Percentiles rank a stretch among this genome's conserved stretches.
These are phyloP conservation scores for Sylvicapra grimmia DNA, from an alignment of 2,113 vertebrate species.

Conservation along the genomic window DNA sequence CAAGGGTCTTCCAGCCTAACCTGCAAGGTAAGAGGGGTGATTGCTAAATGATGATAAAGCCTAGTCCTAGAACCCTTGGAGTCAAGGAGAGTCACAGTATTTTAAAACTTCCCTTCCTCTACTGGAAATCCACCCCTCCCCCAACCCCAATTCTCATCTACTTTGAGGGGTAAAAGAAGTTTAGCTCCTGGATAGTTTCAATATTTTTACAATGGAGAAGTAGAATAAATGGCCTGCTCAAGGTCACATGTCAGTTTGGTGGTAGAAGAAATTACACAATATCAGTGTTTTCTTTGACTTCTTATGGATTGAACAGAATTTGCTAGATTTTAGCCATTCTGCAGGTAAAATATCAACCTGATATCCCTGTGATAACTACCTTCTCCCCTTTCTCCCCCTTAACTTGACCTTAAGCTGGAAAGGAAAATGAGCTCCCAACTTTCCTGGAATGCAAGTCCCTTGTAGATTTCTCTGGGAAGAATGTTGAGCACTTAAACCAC, in stretches of 20 bases:
- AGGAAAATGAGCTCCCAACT: not conserved
- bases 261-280: not conserved
- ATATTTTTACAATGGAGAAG: not conserved
- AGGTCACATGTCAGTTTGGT: not conserved
- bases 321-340: not conserved
- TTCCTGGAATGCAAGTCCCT: not conserved
- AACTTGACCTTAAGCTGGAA: not conserved
- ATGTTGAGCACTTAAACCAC: not conserved
- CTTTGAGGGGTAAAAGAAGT: not conserved
- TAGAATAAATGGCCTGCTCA: slow-evolving; percentile 9
- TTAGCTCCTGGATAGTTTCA: not conserved
- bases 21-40: not conserved
- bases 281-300: not conserved
- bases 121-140: not conserved
- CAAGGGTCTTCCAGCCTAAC: not conserved
- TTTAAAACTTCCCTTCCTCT: not conserved
- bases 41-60: not conserved
- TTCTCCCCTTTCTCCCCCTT: not conserved
- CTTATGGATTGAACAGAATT: not conserved
- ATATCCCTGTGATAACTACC: not conserved
- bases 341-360: not conserved
- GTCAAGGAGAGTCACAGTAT: not conserved
- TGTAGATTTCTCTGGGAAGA: not conserved
- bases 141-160: not conserved
- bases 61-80: not conserved